These are phyloP conservation scores for Sarotherodon lohbergeri DNA, from an alignment of 2,113 vertebrate genomes.

Conservation along the genomic window DNA sequence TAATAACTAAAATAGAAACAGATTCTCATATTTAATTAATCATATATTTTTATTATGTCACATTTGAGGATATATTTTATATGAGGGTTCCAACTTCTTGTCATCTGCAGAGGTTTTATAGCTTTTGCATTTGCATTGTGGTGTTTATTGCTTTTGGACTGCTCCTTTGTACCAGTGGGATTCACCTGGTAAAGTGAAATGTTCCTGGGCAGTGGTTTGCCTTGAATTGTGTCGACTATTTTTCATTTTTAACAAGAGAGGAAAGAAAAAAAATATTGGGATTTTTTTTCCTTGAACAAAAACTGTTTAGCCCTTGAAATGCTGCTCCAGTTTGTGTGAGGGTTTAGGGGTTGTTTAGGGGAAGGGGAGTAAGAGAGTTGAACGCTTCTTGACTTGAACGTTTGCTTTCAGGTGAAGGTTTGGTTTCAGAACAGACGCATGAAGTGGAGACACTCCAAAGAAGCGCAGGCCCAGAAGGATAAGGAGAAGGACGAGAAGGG, in stretches of 20 bases:
- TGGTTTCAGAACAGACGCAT: conserved; percentile 98
- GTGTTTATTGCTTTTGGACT: neutral
- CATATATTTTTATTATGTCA: neutral
- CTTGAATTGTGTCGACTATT: neutral
- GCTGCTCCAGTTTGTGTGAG: neutral
- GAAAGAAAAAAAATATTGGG: neutral
- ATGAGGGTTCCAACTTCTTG: neutral
- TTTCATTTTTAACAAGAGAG: neutral
- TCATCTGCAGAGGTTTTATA: neutral
- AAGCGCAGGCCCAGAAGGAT: conserved; percentile 95
- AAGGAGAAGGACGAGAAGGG: conserved; percentile 82
- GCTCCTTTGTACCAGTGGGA: neutral
- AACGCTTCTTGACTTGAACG: neutral
- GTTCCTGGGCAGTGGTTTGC: neutral
- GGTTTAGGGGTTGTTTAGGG: neutral
- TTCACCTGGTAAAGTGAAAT: neutral
- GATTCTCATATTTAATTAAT: neutral
- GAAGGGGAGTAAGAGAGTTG: neutral
- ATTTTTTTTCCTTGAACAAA: neutral
- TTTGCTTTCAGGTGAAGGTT: conserved; percentile 83
- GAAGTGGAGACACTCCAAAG: conserved; percentile 98
- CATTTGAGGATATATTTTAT: neutral
- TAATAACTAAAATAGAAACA: neutral
- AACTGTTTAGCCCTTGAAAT: neutral
- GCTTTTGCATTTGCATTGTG: neutral